Evolutionary conservation across 2,888 invertebrate species (phyloP), one percentile per base, ranked within the genome.

Genomic region (Macaria notata): DNA sequence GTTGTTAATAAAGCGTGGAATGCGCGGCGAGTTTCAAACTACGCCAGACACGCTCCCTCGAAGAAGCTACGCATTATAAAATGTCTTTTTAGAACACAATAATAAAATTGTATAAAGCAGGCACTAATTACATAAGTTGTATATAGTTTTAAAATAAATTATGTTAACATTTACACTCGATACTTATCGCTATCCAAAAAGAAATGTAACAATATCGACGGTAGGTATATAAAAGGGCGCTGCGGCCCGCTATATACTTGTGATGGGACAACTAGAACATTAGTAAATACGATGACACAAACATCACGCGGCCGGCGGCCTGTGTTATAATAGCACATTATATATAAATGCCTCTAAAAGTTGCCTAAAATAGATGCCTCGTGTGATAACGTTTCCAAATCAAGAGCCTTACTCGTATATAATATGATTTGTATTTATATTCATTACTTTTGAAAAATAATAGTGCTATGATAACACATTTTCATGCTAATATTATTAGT

Each of bases 141-240:
- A 87, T 84, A 85, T 83, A 76, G 80, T 83, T 86, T 82, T 86
- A 88, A 80, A 90, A 90, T 90, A 90, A 90, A 88, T 90, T 88
- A 89, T 85, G 84, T 85, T 85, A 86, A 85, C 84, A 62, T 86
- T 84, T 87, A 88, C 81, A 86, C 73, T 79, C 82, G 84, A 77
- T 78, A 75, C 85, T 86, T 88, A 88, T 65, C 67, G 72, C 85
- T 89, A 89, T 76, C 70, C 71, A 82, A 83, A 76, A 78, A 46
- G 78, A 82, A 75, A 78, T 78, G 78, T 80, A 85, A 82, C 83
- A 82, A 78, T 73, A 72, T 72, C 78, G 75, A n/a, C 9, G 41
- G n/a, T 9, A 1, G 8, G 38, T 38, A 79, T 78, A 52, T 76
- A 76, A 70, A 66, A 71, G 67, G 75, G 76, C 73, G 49, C 64